A percentile compares a stretch with the other conserved stretches of the same genome.
Conservation (phyloP, 2,113 vertebrate genomes). For the Rhagologus leucostigma region DNA sequence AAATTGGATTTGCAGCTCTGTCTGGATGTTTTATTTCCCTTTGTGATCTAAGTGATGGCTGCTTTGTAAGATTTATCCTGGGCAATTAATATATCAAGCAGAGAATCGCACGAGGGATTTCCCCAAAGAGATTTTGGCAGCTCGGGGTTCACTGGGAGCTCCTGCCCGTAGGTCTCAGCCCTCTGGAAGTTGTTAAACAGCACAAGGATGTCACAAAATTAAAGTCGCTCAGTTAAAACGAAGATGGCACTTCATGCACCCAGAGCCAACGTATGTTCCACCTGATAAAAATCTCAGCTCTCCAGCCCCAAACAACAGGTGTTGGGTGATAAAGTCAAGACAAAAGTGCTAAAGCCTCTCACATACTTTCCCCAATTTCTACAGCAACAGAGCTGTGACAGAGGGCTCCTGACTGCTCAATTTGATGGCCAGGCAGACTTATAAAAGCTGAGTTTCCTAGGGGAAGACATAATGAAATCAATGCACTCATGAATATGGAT, state of each 20-base stretch:
- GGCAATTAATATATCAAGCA: neutral
- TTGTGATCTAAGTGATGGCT: neutral
- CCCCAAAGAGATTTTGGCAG: neutral
- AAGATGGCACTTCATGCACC: neutral
- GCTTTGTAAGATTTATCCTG: neutral
- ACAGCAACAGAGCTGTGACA: slow-evolving; percentile 63
- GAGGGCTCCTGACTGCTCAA: slow-evolving; percentile 71
- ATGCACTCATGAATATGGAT: slow-evolving; percentile 77
- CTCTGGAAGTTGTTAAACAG: neutral
- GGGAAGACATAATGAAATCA: slow-evolving; percentile 69
- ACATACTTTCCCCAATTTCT: slow-evolving; percentile 59
- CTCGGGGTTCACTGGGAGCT: neutral
- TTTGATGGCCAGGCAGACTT: slow-evolving; percentile 68
- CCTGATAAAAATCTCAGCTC: neutral
- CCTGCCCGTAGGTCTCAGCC: neutral
- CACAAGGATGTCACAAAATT: neutral
- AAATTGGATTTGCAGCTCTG: neutral
- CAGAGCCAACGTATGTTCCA: neutral
- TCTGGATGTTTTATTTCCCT: neutral
- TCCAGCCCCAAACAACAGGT: slow-evolving; percentile 50
- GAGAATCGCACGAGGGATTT: neutral
- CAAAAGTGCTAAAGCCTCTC: slow-evolving; percentile 55
- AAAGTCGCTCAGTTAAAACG: neutral
- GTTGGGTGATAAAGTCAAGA: slow-evolving; percentile 47
- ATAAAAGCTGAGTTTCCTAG: slow-evolving; percentile 70